Evolutionary conservation across 2,888 invertebrate species (phyloP), one percentile per base, ranked within the genome.

Genomic region (Lottia gigantea): DNA sequence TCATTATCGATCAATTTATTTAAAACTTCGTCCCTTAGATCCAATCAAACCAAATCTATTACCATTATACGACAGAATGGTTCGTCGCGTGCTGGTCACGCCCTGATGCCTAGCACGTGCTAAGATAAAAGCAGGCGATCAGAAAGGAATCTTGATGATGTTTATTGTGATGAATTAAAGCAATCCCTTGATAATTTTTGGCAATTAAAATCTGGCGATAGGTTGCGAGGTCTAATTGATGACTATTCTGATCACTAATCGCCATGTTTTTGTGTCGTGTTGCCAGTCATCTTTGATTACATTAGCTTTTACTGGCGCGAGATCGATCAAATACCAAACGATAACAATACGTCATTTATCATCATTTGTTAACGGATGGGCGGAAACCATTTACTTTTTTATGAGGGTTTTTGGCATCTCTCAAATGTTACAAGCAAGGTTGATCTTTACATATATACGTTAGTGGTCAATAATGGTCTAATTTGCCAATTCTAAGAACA

Each of bases 21-120:
- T 40, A 11, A 40, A 40, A 11, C 7, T 6, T 8, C 7, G 40
- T 40, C 40, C 40, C 40, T 40, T 40, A 40, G 40, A 40, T 55
- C 19, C 55, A 55, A 23, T 23, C 19, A 55, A 55, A 11, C 23
- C 19, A 23, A 19, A 11, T 23, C 55, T 19, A 55, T 55, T 55
- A 55, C 8, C 55, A 23, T 55, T 19, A 55, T 12, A 55, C 19
- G 23, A 55, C 55, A 55, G 55, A 55, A 55, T 55, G 55, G 55
- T 23, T 55, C 55, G 55, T 55, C 55, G 55, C 55, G 55, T 55
- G 55, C 55, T 23, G 11, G 55, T 55, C 55, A 55, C 55, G 55
- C 55, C 23, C 19, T 55, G 23, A 23, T 23, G 55, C 19, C 19
- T 23, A 55, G 55, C 55, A 55, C 55, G 55, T 55, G 55, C 23